Base-by-base conservation (phyloP, 2,113 vertebrate species). In the Jacana jacana region DNA sequence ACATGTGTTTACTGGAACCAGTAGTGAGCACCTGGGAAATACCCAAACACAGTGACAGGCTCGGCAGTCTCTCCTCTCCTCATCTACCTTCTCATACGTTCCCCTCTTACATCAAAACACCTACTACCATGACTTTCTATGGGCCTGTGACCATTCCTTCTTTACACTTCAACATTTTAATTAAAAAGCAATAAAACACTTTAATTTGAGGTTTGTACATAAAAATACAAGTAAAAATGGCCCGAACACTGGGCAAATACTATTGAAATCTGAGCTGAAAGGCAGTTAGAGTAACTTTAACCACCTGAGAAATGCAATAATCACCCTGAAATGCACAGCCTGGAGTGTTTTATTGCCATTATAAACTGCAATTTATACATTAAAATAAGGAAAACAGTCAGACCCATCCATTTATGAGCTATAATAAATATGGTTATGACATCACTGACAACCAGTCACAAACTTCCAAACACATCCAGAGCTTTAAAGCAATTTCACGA, bases 171-270 rank as follows among this genome's bases (percentile, higher is more conserved):
- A 97, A 93, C 81, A 11, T 92, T 88, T 97, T 97, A 97, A 97
- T 97, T 97, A 98, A 97, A 98, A 97, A 96, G 94, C 94, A 97
- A 96, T 97, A 97, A 97, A 97, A 95, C 84, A 73, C 68, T 87
- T 97, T 92, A 94, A 95, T 97, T 97, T 97, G 95, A 96, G 90
- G 93, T 96, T 94, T 94, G 91, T 96, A 89, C 93, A 96, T 96
- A 96, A 97, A 97, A 96, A 95, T 70, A 96, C 95, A 97, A 97
- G 89, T 97, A 95, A 91, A 93, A 92, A 81, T 93, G 90, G 81
- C 95, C 95, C 55, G 90, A 97, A 73, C 81, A 86, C 89, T 97
- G 94, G 92, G 96, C 93, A 97, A 98, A 94, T 92, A 92, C 92
- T 65, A 91, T 97, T 87, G 85, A 97, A 97, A 97, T 94, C 95